phyloP scores from a whole-genome alignment of 1,140 invertebrate species.

The Zaprionus inermis region DNA sequence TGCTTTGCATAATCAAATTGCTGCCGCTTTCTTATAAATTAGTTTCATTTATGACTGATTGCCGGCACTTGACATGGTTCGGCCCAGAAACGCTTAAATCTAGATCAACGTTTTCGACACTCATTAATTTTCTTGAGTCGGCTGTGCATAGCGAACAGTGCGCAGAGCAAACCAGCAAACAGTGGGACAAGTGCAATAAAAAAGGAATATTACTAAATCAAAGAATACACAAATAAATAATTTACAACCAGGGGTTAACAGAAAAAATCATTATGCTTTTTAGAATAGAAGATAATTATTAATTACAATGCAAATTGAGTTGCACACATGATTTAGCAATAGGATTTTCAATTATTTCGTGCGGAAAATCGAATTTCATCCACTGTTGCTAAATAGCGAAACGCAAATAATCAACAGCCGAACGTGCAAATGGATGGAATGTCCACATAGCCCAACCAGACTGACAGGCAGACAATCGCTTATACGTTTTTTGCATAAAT shows the following conservation, averaged over 20 bases:
- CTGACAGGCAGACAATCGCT: conserved; percentile 40
- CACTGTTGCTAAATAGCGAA: conserved; percentile 23
- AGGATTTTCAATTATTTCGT: conserved; percentile 1
- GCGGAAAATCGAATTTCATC: conserved; percentile 7
- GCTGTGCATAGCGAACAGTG: background rate
- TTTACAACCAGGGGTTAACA: too few relatives aligned
- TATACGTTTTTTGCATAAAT: conserved; percentile 69
- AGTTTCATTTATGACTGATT: conserved; percentile 44
- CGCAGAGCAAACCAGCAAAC: background rate
- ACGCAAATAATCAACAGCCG: conserved; percentile 43
- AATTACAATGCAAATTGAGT: too few relatives aligned
- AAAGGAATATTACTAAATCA: background rate
- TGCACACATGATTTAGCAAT: too few relatives aligned
- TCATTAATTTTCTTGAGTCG: conserved; percentile 31
- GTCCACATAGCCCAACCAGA: conserved; percentile 10
- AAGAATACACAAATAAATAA: background rate
- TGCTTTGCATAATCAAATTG: conserved; percentile 48
- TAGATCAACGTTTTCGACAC: conserved; percentile 24
- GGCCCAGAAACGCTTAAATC: conserved; percentile 9
- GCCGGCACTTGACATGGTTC: conserved; percentile 19
- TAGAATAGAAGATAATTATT: too few relatives aligned
- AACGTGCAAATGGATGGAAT: conserved; percentile 48
- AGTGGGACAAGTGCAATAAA: background rate
- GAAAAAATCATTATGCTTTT: too few relatives aligned
- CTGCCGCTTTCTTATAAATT: conserved; percentile 37